These are phyloP conservation scores for Drosophila meridionalis DNA, from an alignment of 2,888 invertebrate genomes.

Conservation along the genomic window DNA sequence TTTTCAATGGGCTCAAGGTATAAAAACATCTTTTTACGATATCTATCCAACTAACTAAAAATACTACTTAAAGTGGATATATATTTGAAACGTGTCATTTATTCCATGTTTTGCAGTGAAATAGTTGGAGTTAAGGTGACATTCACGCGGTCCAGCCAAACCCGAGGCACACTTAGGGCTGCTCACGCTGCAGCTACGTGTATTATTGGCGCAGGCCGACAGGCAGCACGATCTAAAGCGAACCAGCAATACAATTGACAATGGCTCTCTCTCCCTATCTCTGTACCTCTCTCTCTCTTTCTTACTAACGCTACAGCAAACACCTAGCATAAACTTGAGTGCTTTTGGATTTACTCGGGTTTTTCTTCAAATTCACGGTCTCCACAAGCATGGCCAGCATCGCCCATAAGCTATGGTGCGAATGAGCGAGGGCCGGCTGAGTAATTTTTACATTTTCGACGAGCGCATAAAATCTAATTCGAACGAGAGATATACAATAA, in stretches of 20 bases:
- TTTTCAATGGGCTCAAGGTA: no score
- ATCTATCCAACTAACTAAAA: no score
- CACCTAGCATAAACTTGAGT: background rate
- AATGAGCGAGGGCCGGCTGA: background rate
- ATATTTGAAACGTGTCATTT: background rate
- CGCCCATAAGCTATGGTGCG: no score
- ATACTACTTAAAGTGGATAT: no score
- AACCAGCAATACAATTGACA: conserved; percentile 3
- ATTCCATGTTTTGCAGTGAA: conserved; percentile 1
- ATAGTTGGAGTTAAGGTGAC: background rate
- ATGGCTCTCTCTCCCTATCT: no score
- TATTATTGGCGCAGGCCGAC: background rate
- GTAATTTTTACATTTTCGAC: background rate
- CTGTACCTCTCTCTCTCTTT: background rate
- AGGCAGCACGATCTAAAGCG: conserved; percentile 10
- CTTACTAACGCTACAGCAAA: background rate
- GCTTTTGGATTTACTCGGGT: background rate
- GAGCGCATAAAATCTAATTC: no score
- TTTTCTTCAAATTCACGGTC: background rate
- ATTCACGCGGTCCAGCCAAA: background rate
- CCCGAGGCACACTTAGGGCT: background rate
- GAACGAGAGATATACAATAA: no score
- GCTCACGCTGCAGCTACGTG: background rate
- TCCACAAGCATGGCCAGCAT: background rate
- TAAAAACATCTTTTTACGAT: no score